Evolutionary conservation across 2,888 invertebrate species (phyloP).

Genomic region (Zhuqinia jingwanae): DNA sequence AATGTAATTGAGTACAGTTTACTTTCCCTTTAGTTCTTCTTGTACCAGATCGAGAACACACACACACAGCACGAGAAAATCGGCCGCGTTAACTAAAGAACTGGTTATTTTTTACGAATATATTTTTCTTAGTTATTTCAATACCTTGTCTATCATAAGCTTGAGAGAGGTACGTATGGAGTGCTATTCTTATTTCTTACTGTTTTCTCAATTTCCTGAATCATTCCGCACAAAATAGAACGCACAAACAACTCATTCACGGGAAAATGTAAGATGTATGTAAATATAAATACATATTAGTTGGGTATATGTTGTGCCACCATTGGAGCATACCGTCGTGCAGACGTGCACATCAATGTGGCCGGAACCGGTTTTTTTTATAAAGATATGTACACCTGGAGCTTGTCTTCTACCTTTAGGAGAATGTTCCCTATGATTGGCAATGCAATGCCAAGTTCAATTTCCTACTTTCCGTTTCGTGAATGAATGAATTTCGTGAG

Average conservation of each 20-base stretch:
- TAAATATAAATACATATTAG: neutral
- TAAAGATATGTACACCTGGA: constrained; percentile 9
- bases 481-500: too few relatives aligned
- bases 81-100: too few relatives aligned
- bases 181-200: neutral
- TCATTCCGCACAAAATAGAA: neutral
- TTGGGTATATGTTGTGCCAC: neutral
- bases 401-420: neutral
- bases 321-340: too few relatives aligned
- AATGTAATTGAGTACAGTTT: neutral
- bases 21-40: neutral
- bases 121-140: neutral
- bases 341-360: too few relatives aligned
- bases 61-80: too few relatives aligned
- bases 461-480: neutral
- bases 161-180: neutral
- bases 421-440: neutral
- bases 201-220: constrained; percentile 10
- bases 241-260: neutral
- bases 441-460: constrained; percentile 33
- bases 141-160: neutral
- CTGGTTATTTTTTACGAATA: neutral
- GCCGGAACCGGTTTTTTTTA: neutral
- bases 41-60: neutral
- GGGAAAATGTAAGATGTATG: neutral